phyloP scores from a whole-genome alignment of 2,797 vertebrate species.

The Menidia menidia region DNA sequence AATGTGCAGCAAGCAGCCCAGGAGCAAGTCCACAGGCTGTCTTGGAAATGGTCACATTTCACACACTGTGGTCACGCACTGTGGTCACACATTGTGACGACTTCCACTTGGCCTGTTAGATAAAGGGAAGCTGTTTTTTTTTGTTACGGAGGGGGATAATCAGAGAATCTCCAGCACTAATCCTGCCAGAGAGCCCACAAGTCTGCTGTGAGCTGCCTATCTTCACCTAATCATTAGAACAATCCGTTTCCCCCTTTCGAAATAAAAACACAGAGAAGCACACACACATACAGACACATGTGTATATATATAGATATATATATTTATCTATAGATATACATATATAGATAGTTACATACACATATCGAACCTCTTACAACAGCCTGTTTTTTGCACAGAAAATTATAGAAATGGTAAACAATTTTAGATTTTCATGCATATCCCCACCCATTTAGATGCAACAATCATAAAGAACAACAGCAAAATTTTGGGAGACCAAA shows the following conservation, averaged over 20 bases:
- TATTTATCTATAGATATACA: slow-evolving; percentile 10
- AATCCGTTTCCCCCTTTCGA: slow-evolving; percentile 5
- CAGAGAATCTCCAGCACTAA: slow-evolving; percentile 37
- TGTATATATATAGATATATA: not conserved
- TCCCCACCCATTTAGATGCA: not conserved
- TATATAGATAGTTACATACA: not conserved
- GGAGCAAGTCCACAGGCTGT: slow-evolving; percentile 11
- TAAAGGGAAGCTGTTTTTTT: slow-evolving; percentile 15
- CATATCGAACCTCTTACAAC: not conserved
- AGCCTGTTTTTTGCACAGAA: slow-evolving; percentile 1
- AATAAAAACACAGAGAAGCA: no score
- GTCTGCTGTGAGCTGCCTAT: slow-evolving; percentile 27
- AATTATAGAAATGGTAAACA: not conserved
- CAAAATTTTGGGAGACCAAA: slow-evolving; percentile 13
- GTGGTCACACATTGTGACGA: not conserved
- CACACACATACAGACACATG: no score
- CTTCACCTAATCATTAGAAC: slow-evolving; percentile 29
- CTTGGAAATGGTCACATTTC: not conserved
- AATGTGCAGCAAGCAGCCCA: not conserved
- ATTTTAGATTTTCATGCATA: not conserved
- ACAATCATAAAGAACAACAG: slow-evolving; percentile 2
- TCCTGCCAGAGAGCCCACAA: slow-evolving; percentile 33
- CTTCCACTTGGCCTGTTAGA: slow-evolving; percentile 22
- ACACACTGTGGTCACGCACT: no score
- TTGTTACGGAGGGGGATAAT: slow-evolving; percentile 21